Conservation (phyloP, 2,888 invertebrate genomes). For the Electrophaes corylata region DNA sequence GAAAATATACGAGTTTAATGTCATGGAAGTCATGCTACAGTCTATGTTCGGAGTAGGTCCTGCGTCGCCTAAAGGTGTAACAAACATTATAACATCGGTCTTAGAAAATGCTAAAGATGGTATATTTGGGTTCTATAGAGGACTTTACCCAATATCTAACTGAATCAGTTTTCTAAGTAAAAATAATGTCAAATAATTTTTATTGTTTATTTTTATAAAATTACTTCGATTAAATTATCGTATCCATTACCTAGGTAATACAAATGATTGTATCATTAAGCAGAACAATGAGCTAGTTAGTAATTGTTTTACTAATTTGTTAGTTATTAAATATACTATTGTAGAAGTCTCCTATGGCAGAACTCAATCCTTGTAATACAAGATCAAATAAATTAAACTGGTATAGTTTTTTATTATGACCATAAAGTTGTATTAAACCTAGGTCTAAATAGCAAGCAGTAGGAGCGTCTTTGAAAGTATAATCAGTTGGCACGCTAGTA, state of each 20-base stretch:
- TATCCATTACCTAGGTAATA: too few relatives aligned
- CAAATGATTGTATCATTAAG: too few relatives aligned
- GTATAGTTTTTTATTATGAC: constrained; percentile 15
- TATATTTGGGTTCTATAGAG: constrained; percentile 41
- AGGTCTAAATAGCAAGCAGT: constrained; percentile 18
- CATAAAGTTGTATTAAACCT: constrained; percentile 14
- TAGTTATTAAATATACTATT: background rate
- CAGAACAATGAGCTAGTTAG: background rate
- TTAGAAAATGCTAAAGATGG: constrained; percentile 55
- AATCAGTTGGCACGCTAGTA: constrained; percentile 9
- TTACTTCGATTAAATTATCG: too few relatives aligned
- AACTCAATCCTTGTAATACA: constrained; percentile 6
- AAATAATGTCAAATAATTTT: background rate
- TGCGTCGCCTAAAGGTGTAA: constrained; percentile 53
- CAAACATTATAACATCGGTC: constrained; percentile 59
- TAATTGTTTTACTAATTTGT: background rate
- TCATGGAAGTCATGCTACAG: constrained; percentile 62
- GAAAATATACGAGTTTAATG: constrained; percentile 69
- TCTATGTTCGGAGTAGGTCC: constrained; percentile 59
- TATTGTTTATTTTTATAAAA: too few relatives aligned
- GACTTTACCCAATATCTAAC: background rate
- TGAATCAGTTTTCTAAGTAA: background rate
- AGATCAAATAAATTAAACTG: constrained; percentile 3
- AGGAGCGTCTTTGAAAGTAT: constrained; percentile 13
- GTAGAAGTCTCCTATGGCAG: constrained; percentile 7